These are phyloP conservation scores for Lepus oiostolus DNA, from an alignment of 2,797 vertebrate genomes.

Conservation along the genomic window DNA sequence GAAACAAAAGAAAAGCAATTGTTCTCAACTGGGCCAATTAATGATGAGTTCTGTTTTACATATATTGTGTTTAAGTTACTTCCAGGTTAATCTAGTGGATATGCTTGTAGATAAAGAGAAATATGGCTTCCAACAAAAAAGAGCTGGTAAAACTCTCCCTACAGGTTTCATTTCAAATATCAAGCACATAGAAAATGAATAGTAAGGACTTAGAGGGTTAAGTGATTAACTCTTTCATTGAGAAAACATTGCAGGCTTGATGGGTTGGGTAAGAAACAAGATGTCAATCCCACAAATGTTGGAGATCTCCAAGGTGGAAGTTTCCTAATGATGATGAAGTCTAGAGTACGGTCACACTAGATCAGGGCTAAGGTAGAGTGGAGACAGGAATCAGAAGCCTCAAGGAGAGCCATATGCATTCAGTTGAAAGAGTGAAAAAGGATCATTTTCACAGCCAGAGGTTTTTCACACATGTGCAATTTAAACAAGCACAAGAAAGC, in stretches of 20 bases:
- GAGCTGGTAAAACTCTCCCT: background rate
- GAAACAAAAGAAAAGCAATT: constrained; percentile 2
- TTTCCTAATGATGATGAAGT: background rate
- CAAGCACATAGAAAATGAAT: background rate
- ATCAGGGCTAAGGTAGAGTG: background rate
- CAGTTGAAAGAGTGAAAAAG: background rate
- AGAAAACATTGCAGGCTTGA: background rate
- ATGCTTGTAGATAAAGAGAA: background rate
- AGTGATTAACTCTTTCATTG: background rate
- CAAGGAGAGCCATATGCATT: background rate
- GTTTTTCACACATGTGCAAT: background rate
- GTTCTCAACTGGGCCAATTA: background rate
- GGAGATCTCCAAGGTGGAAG: background rate
- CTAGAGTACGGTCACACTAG: background rate
- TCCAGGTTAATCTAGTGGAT: background rate
- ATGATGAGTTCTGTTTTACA: background rate
- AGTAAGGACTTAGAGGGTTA: background rate
- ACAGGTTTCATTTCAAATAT: background rate
- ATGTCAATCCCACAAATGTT: background rate
- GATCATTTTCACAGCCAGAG: background rate
- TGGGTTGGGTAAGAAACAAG: background rate
- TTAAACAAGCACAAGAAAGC: constrained; percentile 2
- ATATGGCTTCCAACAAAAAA: background rate
- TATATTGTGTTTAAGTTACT: background rate
- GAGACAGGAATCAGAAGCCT: background rate